Conservation (phyloP, 2,797 vertebrate genomes). For the Pygocentrus nattereri region DNA sequence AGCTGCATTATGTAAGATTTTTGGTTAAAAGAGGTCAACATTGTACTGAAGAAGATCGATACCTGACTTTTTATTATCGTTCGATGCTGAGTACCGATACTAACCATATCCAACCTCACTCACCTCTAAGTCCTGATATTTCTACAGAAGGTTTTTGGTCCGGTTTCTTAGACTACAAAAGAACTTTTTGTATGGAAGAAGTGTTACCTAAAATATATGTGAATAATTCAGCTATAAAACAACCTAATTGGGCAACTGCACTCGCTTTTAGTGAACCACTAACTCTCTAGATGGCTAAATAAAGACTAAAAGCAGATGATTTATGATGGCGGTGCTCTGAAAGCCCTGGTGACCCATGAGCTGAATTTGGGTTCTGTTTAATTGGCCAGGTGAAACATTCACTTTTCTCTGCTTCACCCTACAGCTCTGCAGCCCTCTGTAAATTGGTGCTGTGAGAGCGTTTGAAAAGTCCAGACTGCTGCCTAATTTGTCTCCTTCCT, state of each 20-base stretch:
- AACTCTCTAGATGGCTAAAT: not conserved
- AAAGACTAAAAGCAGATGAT: slow-evolving; percentile 27
- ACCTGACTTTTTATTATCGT: too few relatives aligned
- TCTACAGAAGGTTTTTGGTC: too few relatives aligned
- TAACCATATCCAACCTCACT: too few relatives aligned
- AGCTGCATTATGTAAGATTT: too few relatives aligned
- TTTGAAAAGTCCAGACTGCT: slow-evolving; percentile 56
- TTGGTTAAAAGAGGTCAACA: too few relatives aligned
- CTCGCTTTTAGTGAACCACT: not conserved
- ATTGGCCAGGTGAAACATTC: slow-evolving; percentile 64
- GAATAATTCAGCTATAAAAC: not conserved
- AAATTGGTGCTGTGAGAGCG: slow-evolving; percentile 57
- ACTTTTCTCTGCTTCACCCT: slow-evolving; percentile 54
- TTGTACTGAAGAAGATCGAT: too few relatives aligned
- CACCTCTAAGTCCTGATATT: too few relatives aligned
- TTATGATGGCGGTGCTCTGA: slow-evolving; percentile 20
- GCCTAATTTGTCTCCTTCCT: slow-evolving; percentile 58
- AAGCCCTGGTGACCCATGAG: slow-evolving; percentile 40
- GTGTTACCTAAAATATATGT: not conserved
- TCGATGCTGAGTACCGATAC: too few relatives aligned
- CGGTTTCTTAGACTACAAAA: too few relatives aligned
- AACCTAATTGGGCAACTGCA: slow-evolving; percentile 6
- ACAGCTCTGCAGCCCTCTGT: slow-evolving; percentile 37
- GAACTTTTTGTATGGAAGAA: too few relatives aligned
- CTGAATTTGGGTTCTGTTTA: slow-evolving; percentile 62